Conservation (phyloP, 2,888 invertebrate genomes). For the Encarsia formosa region DNA sequence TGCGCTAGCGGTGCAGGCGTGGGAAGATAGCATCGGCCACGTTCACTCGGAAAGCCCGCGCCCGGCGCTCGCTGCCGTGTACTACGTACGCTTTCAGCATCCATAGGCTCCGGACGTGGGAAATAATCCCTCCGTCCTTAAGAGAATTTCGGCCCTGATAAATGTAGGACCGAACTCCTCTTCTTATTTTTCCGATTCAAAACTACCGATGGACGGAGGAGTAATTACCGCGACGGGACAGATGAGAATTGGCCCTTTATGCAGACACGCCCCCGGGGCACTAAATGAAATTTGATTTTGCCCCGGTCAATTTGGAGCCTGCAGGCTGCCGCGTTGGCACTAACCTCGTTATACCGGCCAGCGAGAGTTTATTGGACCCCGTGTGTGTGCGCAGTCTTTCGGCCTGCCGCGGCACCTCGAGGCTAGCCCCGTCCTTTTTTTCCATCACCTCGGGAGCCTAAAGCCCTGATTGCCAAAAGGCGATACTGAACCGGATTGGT, state of each 20-base stretch:
- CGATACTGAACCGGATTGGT: too few species aligned
- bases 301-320: conserved; percentile 50
- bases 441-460: background rate
- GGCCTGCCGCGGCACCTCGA: background rate
- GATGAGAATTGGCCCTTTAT: too few species aligned
- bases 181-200: too few species aligned
- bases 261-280: conserved; percentile 48
- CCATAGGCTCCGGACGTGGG: too few species aligned
- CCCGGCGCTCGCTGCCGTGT: conserved; percentile 1
- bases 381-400: background rate
- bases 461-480: too few species aligned
- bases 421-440: background rate
- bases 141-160: too few species aligned
- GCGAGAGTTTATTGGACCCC: conserved; percentile 12
- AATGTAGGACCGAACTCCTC: too few species aligned
- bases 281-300: conserved; percentile 52
- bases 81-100: background rate
- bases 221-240: too few species aligned
- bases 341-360: conserved; percentile 45
- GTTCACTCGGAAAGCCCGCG: conserved; percentile 36
- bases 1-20: conserved; percentile 33
- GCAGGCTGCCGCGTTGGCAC: conserved; percentile 34
- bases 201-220: too few species aligned
- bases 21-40: conserved; percentile 38
- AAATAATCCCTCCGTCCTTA: too few species aligned